Conservation (phyloP, 2,888 invertebrate genomes). For the Drosophila ezoana region DNA sequence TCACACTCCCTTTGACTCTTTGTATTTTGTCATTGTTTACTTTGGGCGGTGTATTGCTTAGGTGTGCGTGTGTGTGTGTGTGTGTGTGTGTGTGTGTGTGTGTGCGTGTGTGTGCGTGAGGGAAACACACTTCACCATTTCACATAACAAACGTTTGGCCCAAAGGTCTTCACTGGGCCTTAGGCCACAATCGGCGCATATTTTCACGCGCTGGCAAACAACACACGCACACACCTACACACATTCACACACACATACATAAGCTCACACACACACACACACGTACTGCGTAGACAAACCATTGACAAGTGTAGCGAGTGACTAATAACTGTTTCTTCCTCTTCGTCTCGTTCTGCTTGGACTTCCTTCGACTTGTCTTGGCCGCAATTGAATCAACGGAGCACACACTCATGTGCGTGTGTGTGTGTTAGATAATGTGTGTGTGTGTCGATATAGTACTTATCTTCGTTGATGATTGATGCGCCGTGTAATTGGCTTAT, state of each 20-base stretch:
- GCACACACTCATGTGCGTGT: not conserved
- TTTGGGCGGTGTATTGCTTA: slow-evolving; percentile 1
- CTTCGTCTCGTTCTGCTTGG: slow-evolving; percentile 11
- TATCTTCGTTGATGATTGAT: slow-evolving; percentile 63
- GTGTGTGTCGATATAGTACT: slow-evolving; percentile 9
- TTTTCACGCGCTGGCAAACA: slow-evolving; percentile 45
- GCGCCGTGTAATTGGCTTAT: slow-evolving; percentile 76
- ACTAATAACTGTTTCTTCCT: slow-evolving; percentile 34
- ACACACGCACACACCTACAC: slow-evolving; percentile 7
- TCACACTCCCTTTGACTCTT: slow-evolving; percentile 2
- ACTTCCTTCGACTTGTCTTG: slow-evolving; percentile 45
- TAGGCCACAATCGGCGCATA: slow-evolving; percentile 38
- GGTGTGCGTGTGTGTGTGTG: not conserved
- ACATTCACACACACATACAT: not conserved
- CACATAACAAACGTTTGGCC: slow-evolving; percentile 40
- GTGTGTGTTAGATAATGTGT: slow-evolving; percentile 30
- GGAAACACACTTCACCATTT: slow-evolving; percentile 32
- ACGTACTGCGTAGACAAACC: slow-evolving; percentile 21
- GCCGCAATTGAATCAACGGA: slow-evolving; percentile 38
- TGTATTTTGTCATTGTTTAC: slow-evolving; percentile 12
- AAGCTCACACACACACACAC: not conserved
- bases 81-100: not conserved
- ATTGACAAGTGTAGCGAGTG: slow-evolving; percentile 49
- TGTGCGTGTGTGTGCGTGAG: slow-evolving; percentile 29
- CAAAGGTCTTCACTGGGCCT: slow-evolving; percentile 29